Base-by-base conservation (phyloP, 2,888 invertebrate species). In the Standfussiana lucernea region DNA sequence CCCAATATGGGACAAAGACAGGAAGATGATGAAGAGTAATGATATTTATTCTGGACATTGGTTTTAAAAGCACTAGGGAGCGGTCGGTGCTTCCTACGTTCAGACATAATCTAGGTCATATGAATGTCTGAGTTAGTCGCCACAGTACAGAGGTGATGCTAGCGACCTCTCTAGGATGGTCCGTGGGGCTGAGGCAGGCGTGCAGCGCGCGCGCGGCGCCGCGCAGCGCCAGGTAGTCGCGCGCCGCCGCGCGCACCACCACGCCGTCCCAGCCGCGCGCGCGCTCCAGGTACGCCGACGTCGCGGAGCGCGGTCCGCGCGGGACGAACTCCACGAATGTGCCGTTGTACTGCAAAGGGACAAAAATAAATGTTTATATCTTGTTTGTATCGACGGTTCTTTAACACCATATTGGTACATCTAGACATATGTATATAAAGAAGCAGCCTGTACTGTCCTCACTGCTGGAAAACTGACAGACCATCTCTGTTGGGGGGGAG, bases 101-200 rank as follows among this genome's bases (percentile, higher is more conserved):
- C 50, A 50, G 24, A 11, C 53, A 53, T 53, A n/a, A 53, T n/a
- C 50, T 10, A 11, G n/a, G 11, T 11, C 5, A 13, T 53, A n/a
- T 3, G 56, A 56, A 4, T n/a, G 56, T 15, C 47, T 8, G 47
- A 47, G 47, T 2, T 47, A 21, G 21, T 15, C 7, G 45, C 3
- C 15, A 15, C 5, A 42, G 15, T 15, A 42, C 4, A 4, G 53
- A 1, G 10, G n/a, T 11, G 8, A 13, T 56, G 0, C 5, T 11
- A 37, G 64, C 62, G 97, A 82, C 98, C 97, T 98, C 98, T 93
- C 98, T 97, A 35, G 98, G 98, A 91, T 98, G 98, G 62, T 97
- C 97, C 73, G 97, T 97, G 45, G 98, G 97, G 91, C 98, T 98
- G 78, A 99, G 97, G 87, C 98, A 99, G 72, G 98, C 98, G 91